phyloP scores from a whole-genome alignment of 2,888 invertebrate genomes.

The Eudasyphora cyanicolor region DNA sequence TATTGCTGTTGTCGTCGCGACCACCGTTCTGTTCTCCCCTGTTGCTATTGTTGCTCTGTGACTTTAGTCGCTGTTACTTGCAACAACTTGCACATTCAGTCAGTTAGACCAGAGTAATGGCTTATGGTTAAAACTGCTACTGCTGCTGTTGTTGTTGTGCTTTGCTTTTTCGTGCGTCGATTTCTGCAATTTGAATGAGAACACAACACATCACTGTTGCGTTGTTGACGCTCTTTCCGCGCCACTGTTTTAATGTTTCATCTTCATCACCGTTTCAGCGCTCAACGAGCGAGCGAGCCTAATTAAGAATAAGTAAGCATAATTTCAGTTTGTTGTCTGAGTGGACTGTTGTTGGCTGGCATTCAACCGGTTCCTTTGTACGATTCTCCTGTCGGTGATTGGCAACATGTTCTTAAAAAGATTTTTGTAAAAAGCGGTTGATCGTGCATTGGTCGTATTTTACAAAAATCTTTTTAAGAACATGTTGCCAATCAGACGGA shows the following conservation, averaged over 20 bases:
- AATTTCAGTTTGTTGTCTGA: constrained; percentile 7
- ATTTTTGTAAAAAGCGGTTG: neutral
- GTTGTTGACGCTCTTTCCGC: neutral
- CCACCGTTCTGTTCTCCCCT: too few relatives aligned
- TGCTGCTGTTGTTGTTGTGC: constrained; percentile 14
- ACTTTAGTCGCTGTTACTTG: constrained; percentile 33
- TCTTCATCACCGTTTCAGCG: neutral
- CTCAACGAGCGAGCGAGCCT: constrained; percentile 50
- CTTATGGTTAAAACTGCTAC: too few relatives aligned
- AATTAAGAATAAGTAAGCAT: constrained; percentile 58
- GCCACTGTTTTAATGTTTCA: neutral
- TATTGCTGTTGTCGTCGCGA: constrained; percentile 39
- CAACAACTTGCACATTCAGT: neutral
- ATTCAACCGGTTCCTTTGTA: neutral
- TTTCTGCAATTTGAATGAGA: constrained; percentile 58
- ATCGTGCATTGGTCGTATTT: neutral
- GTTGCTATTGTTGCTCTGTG: constrained; percentile 28
- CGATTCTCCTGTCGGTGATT: neutral
- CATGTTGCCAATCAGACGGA: constrained; percentile 28
- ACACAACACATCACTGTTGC: neutral
- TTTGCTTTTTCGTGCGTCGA: constrained; percentile 12
- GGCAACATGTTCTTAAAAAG: constrained; percentile 35
- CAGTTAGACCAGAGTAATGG: too few relatives aligned
- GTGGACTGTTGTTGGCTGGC: neutral
- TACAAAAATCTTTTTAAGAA: constrained; percentile 24